A percentile compares a stretch with the other conserved stretches of the same genome.
phyloP scores from a whole-genome alignment of 2,113 vertebrate species.

The Pitta sordida region DNA sequence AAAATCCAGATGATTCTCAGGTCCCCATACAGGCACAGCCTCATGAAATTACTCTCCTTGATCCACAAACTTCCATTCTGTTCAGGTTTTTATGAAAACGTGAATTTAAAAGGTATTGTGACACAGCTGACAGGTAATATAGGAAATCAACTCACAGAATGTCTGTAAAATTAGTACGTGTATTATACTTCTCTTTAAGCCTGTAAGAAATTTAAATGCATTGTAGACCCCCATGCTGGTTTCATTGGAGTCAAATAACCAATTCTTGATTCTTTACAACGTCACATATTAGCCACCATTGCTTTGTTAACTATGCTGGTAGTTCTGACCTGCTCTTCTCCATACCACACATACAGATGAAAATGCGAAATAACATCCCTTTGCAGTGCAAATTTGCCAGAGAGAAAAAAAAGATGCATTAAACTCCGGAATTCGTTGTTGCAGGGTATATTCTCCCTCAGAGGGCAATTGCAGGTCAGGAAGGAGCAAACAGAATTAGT shows the following conservation, averaged over 20 bases:
- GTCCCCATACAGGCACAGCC: background rate
- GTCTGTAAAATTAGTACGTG: background rate
- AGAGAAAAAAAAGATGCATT: background rate
- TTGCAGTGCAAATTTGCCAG: background rate
- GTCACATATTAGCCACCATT: background rate
- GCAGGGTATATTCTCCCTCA: background rate
- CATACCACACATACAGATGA: background rate
- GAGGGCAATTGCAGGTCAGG: background rate
- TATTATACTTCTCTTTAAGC: background rate
- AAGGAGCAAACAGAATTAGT: background rate
- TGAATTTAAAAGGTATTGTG: background rate
- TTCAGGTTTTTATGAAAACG: background rate
- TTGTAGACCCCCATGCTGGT: accelerated
- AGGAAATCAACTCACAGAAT: background rate
- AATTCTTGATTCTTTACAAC: background rate
- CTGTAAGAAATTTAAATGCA: background rate
- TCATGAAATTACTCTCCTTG: background rate
- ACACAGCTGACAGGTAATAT: background rate
- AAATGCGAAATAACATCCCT: background rate
- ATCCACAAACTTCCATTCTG: background rate
- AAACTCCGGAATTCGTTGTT: background rate
- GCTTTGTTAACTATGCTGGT: background rate
- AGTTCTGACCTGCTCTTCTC: background rate
- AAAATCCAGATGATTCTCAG: background rate
- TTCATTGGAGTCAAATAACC: background rate